A percentile compares a stretch with the other conserved stretches of the same genome.
These are phyloP conservation scores for Cryptocephalus primarius DNA, from an alignment of 2,888 invertebrate species.

Conservation along the genomic window DNA sequence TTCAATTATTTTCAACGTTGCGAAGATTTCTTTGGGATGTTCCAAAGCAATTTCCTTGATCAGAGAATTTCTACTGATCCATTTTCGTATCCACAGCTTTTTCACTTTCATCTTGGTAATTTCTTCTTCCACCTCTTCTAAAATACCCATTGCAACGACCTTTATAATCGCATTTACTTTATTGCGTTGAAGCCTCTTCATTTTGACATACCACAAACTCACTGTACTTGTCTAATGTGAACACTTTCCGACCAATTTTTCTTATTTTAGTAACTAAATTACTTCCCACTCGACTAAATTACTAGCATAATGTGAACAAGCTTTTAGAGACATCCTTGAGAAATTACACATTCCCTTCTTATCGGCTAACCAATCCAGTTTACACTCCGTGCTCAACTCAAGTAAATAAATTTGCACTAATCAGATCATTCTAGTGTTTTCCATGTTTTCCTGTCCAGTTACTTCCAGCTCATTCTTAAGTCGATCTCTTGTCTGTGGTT, in stretches of 20 bases:
- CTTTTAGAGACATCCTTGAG: too few species aligned
- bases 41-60: neutral
- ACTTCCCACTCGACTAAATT: slow-evolving; percentile 2
- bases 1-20: too few species aligned
- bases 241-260: neutral
- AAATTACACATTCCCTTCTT: too few species aligned
- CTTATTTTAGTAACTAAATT: slow-evolving; percentile 1
- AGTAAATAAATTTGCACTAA: too few species aligned
- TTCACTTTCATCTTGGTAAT: neutral
- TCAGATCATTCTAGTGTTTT: too few species aligned
- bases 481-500: too few species aligned
- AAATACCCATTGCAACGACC: neutral
- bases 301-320: slow-evolving; percentile 2
- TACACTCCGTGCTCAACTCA: too few species aligned
- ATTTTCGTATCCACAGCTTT: neutral
- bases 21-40: neutral
- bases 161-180: neutral
- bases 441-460: too few species aligned
- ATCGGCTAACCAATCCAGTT: too few species aligned
- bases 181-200: neutral
- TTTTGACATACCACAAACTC: neutral
- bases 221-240: neutral
- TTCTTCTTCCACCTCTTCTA: neutral
- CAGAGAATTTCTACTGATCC: neutral
- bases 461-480: too few species aligned